phyloP scores from a whole-genome alignment of 2,113 vertebrate species.

The Lepus americanus region DNA sequence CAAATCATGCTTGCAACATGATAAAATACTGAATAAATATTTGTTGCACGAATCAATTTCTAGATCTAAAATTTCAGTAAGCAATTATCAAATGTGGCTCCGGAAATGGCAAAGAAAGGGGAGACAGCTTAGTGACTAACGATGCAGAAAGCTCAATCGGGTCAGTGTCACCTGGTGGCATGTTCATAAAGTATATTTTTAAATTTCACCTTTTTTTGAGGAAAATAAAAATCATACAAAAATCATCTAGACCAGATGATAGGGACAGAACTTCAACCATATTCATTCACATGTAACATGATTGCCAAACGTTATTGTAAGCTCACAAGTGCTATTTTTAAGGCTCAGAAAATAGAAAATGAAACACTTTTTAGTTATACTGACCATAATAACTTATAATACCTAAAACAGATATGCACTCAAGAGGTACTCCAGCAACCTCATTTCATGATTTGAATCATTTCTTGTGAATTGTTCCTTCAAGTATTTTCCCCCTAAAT shows the following conservation, averaged over 20 bases:
- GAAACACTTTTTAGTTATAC: constrained; percentile 60
- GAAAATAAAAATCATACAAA: constrained; percentile 40
- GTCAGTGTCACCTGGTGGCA: neutral
- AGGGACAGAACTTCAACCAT: constrained; percentile 48
- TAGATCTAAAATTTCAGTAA: constrained; percentile 60
- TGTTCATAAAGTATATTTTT: constrained; percentile 37
- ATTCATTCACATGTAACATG: constrained; percentile 13
- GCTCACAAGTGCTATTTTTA: constrained; percentile 70
- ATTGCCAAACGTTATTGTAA: constrained; percentile 57
- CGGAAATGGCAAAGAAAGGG: constrained; percentile 33
- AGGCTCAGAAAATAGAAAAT: constrained; percentile 78
- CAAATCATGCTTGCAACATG: constrained; percentile 39
- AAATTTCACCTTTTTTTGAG: constrained; percentile 49
- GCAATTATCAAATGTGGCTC: constrained; percentile 54
- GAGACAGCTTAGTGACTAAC: constrained; percentile 42
- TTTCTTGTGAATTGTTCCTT: constrained; percentile 60
- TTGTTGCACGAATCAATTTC: constrained; percentile 46
- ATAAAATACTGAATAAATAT: constrained; percentile 72
- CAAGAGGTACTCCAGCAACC: constrained; percentile 56
- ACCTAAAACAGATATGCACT: constrained; percentile 31
- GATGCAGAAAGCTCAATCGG: constrained; percentile 38
- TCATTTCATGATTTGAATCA: constrained; percentile 46
- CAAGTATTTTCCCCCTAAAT: constrained; percentile 42
- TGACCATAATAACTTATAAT: constrained; percentile 29
- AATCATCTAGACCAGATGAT: neutral